Evolutionary conservation across 2,113 vertebrate genomes (phyloP), one percentile per base, ranked within the genome.

Genomic region (Bujurquina vittata): DNA sequence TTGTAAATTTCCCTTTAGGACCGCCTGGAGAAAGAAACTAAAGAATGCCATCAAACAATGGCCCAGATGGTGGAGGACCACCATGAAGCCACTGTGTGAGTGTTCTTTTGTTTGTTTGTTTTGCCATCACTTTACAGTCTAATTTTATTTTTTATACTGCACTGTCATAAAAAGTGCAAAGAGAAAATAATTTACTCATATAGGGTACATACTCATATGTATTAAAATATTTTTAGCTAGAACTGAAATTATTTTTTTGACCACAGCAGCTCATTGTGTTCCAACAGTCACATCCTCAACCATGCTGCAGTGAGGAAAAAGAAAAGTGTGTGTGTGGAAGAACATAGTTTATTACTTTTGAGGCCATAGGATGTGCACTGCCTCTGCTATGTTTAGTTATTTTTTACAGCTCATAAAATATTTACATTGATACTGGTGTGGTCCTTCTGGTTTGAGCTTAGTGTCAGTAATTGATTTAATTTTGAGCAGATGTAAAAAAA

Each of bases 81-180:
- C 92, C 94, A 76, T 82, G 96, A 97, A 83, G 96, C 97, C 29
- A 59, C 97, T 91, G 80, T 89, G 97, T 98, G 94, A 97, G 97
- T 93, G 65, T 37, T 67, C 12, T 4, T 49, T 72, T 72, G 67
- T 49, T 65, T 43, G 43, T 72, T 72, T 72, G 26, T 54, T 78
- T 72, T 75, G 54, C 86, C 77, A 52, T 74, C 61, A 81, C 86
- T 88, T 88, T 84, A 74, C 57, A 69, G 55, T 80, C 91, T 87
- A 87, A 90, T 92, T 94, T 93, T 92, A 94, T 75, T 33, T 75
- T 77, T 85, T 79, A 85, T 88, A 73, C 75, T 90, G 87, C 84
- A 86, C 81, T 79, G 91, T 90, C 77, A 91, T 61, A 77, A 88
- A 62, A 33, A 81, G 87, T 22, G 22, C 80, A 79, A 81, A 87